Base-by-base conservation (phyloP, 2,797 vertebrate species). In the Aratinga solstitialis region DNA sequence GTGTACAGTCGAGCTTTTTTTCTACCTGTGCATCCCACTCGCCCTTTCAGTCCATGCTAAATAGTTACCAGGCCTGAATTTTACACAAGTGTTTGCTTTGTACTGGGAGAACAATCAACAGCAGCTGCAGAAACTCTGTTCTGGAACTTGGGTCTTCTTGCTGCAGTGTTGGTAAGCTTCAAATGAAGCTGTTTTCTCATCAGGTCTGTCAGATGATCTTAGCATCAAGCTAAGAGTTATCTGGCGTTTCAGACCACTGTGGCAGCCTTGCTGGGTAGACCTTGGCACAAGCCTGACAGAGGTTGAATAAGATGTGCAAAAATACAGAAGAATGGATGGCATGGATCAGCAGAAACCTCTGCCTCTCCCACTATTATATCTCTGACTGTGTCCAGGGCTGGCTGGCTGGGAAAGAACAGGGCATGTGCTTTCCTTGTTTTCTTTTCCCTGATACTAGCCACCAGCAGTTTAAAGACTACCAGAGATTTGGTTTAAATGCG, bases 171-270 rank as follows among this genome's bases (percentile, higher is more conserved):
- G 78, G 48, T 48, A 90, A 85, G 61, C 17, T 92, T 89, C 75
- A 80, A 69, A 50, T 68, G 86, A 92, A 93, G 65, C 68, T 94
- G 43, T 80, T 92, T 95, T 71, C 47, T 75, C 48, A 67, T 61
- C 75, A 93, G 65, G 68, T 85, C 68, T 93, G 90, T 92, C 90
- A 95, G 84, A 74, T 76, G 48, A 87, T 77, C 90, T 94, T 83
- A 93, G 38, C 56, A 82, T 90, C 80, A 92, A 59, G 67, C 20
- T 89, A 89, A 66, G 50, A 90, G 47, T 30, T 76, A 72, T 21
- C 77, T 84, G 92, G 65, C 61, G 61, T 56, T 79, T 87, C 75
- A 83, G 71, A 94, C 81, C 42, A 53, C 18, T 85, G 90, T 81
- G 53, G 90, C 84, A 96, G 67, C 78, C 68, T 90, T 50, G 72